Base-by-base conservation (phyloP, 2,888 invertebrate genomes). In the Leucophora obtusa region DNA sequence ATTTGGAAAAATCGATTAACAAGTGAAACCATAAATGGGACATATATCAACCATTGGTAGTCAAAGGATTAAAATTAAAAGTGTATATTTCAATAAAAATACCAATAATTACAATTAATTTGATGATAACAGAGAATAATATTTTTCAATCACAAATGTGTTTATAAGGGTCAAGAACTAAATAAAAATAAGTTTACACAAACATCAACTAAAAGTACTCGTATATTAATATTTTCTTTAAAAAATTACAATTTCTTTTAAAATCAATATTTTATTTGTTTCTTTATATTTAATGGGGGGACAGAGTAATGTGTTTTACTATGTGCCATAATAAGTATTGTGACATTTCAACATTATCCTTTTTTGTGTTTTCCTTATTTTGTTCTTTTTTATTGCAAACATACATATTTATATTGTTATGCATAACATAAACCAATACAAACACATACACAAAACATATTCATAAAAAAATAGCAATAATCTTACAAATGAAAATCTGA, bases 271-370 rank as follows among this genome's bases (percentile, higher is more conserved):
- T 38, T 38, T 38, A 1, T 38, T 38, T 38, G 11, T 38, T 8
- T 38, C 38, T 38, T 38, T n/a, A n/a, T 47, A n/a, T n/a, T 47
- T 47, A n/a, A n/a, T 47, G n/a, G 14, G 28, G 24, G 28, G 28
- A 47, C 43, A 47, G 14, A 28, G 14, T 47, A 47, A 47, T 28
- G 4, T n/a, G n/a, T n/a, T n/a, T 47, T 47, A 47, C 43, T n/a
- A 47, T 47, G n/a, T 47, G 11, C 43, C 1, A 14, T n/a, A n/a
- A 47, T n/a, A 47, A n/a, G 43, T n/a, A n/a, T 47, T 47, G 43
- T 47, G 43, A 47, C 43, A 47, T 47, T 47, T 47, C 6, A 47
- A n/a, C 43, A 47, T 47, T n/a, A 47, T 47, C 43, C 43, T 47
- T 47, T 43, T 47, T 47, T 47, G n/a, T 11, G 11, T 38, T 38